Evolutionary conservation across 2,113 vertebrate species (phyloP).

Genomic region (Tenebrosternarchus preto): DNA sequence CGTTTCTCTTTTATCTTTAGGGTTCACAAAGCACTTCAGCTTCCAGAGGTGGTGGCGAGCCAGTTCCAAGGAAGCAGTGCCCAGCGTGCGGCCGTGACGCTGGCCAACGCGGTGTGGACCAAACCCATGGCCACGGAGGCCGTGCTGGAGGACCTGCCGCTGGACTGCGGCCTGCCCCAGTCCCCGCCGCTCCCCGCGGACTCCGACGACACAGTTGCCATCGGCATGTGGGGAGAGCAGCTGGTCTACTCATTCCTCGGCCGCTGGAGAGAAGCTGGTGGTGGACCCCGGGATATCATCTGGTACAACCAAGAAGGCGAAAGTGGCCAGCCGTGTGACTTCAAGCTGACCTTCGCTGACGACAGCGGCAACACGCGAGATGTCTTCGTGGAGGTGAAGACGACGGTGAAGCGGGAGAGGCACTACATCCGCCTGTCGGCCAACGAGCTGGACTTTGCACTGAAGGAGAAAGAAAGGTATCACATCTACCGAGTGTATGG

Average conservation of each 20-base stretch:
- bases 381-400: constrained; percentile 78
- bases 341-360: constrained; percentile 65
- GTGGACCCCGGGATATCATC: constrained; percentile 60
- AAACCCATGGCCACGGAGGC: constrained; percentile 50
- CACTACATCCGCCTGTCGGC: constrained; percentile 74
- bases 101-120: constrained; percentile 69
- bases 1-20: not conserved
- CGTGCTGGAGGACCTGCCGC: constrained; percentile 71
- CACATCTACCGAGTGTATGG: constrained; percentile 76
- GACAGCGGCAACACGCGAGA: not conserved
- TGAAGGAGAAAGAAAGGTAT: constrained; percentile 71
- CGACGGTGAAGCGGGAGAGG: constrained; percentile 70
- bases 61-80: constrained; percentile 65
- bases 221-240: constrained; percentile 77
- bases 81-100: constrained; percentile 60
- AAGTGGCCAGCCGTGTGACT: constrained; percentile 76
- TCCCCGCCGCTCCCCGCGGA: constrained; percentile 65
- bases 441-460: constrained; percentile 76
- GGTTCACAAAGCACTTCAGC: constrained; percentile 49
- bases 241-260: constrained; percentile 76
- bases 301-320: constrained; percentile 75
- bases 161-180: constrained; percentile 61
- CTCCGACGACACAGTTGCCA: constrained; percentile 49
- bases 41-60: constrained; percentile 48
- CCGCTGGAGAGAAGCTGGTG: constrained; percentile 66